A percentile compares a stretch with the other conserved stretches of the same genome.
phyloP scores from a whole-genome alignment of 2,113 vertebrate genomes.

The Myotis brandtii region DNA sequence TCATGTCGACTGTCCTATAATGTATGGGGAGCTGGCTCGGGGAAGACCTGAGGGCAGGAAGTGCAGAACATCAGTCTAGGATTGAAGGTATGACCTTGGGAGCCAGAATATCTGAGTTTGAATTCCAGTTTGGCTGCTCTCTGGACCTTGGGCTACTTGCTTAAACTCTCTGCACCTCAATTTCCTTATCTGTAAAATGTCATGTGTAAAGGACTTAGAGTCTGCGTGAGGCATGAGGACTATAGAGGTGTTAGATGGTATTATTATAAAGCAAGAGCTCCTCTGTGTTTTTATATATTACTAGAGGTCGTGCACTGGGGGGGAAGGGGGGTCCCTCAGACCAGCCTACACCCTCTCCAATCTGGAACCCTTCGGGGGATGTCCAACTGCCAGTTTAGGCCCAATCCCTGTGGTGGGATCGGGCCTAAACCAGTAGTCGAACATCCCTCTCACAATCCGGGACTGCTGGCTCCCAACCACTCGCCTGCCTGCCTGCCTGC shows the following conservation, averaged over 20 bases:
- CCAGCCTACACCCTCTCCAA: no score
- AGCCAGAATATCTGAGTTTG: neutral
- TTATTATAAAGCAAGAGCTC: neutral
- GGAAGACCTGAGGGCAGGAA: no score
- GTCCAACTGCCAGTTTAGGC: no score
- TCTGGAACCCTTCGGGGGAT: no score
- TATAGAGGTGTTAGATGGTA: accelerated
- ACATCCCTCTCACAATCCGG: no score
- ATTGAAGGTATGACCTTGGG: neutral
- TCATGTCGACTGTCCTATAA: neutral
- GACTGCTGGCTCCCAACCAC: no score
- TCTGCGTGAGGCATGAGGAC: neutral
- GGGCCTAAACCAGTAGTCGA: no score
- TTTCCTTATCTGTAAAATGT: neutral
- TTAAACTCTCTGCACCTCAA: neutral
- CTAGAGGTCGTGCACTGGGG: no score
- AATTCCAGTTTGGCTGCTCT: neutral
- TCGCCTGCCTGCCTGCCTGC: no score
- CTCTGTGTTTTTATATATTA: neutral
- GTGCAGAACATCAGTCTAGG: neutral
- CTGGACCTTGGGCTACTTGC: neutral
- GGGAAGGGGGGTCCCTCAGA: no score
- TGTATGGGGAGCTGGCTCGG: accelerated
- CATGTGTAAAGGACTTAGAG: neutral
- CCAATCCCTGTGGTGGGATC: no score